Conservation (phyloP, 2,113 vertebrate species). For the Cisticola juncidis region DNA sequence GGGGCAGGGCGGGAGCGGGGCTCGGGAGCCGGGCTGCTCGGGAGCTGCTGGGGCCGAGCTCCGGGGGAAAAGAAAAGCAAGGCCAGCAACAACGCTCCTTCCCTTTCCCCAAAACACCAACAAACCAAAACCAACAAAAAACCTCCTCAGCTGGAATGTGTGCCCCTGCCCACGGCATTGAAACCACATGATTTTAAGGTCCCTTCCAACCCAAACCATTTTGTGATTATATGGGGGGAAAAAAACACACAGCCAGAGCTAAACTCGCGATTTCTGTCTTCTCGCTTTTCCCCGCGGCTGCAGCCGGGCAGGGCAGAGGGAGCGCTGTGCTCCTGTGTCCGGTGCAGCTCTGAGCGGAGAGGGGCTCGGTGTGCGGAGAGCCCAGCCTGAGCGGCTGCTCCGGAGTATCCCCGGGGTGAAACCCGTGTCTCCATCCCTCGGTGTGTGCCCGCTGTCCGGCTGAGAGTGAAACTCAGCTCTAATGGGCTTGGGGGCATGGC, state of each 20-base stretch:
- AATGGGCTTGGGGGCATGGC: background rate
- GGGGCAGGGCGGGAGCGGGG: background rate
- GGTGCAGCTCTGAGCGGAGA: background rate
- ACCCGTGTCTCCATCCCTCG: background rate
- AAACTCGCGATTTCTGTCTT: background rate
- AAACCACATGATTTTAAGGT: background rate
- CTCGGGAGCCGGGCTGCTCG: background rate
- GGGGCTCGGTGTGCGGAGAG: background rate
- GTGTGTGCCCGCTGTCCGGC: background rate
- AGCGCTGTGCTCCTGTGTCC: background rate
- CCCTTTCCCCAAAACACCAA: background rate
- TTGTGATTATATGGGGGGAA: background rate
- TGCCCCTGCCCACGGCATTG: too few species aligned
- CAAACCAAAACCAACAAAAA: background rate
- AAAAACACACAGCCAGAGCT: background rate
- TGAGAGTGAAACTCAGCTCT: background rate
- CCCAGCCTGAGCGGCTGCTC: fast-evolving
- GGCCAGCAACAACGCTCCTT: background rate
- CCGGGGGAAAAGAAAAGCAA: background rate
- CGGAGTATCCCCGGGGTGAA: fast-evolving
- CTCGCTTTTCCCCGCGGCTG: background rate
- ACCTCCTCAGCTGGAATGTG: background rate
- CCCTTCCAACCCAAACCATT: background rate
- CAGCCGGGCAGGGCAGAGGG: too few species aligned
- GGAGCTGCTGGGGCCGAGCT: background rate